Evolutionary conservation across 2,888 invertebrate genomes (phyloP).

Genomic region (Caenorhabditis virilis): DNA sequence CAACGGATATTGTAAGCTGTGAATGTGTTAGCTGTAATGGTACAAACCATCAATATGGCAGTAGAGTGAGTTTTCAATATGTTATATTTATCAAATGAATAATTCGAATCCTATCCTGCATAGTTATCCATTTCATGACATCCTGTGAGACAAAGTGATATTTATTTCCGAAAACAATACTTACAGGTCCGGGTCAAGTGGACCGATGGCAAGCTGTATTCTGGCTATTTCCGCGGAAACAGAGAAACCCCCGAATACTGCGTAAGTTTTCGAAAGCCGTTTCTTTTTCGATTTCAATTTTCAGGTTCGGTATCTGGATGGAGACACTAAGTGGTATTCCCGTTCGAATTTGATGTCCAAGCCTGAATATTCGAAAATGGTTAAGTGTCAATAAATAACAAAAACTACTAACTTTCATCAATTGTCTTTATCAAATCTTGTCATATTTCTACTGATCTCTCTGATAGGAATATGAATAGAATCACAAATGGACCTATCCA

Average conservation of each 20-base stretch:
- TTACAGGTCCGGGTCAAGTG: conserved; percentile 51
- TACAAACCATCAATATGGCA: conserved; percentile 32
- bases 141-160: not conserved
- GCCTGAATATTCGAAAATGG: not conserved
- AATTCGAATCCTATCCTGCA: not conserved
- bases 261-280: not conserved
- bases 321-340: no score
- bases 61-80: conserved; percentile 36
- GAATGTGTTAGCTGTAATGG: conserved; percentile 38
- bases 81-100: not conserved
- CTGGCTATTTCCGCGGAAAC: conserved; percentile 50
- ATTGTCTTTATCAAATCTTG: no score
- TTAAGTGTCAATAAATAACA: not conserved
- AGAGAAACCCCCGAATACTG: not conserved
- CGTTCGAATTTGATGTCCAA: not conserved
- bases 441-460: no score
- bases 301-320: not conserved
- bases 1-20: conserved; percentile 59
- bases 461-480: no score
- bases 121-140: no score
- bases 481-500: no score
- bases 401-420: no score
- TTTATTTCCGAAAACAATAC: not conserved
- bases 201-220: conserved; percentile 48
- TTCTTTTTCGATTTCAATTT: not conserved